These are phyloP conservation scores for Misgurnus mizolepis DNA, from an alignment of 2,113 vertebrate genomes.

Conservation along the genomic window DNA sequence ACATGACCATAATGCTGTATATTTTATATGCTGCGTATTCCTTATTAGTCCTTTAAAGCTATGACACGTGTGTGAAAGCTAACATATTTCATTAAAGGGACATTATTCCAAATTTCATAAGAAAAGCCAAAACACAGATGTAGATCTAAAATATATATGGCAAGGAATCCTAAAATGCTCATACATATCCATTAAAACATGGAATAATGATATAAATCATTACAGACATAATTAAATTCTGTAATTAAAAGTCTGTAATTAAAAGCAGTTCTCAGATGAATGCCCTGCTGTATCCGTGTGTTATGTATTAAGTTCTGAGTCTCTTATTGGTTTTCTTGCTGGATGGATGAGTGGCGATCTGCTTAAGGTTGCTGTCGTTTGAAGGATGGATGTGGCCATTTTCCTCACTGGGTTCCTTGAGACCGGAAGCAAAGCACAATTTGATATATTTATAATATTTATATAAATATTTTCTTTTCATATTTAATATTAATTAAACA, in stretches of 20 bases:
- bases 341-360: conserved; percentile 60
- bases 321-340: conserved; percentile 71
- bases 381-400: conserved; percentile 51
- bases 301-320: conserved; percentile 73
- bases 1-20: background rate
- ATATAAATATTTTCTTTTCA: background rate
- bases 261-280: background rate
- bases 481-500: background rate
- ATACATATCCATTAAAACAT: conserved; percentile 71
- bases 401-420: conserved; percentile 57
- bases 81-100: background rate
- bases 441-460: too few relatives aligned
- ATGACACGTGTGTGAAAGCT: background rate
- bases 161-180: background rate
- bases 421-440: conserved; percentile 21
- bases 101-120: background rate
- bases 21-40: background rate
- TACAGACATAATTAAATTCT: background rate
- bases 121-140: background rate
- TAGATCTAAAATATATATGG: conserved; percentile 10
- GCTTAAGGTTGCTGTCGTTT: conserved; percentile 53
- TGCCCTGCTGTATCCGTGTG: background rate
- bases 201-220: conserved; percentile 54
- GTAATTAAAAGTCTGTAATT: background rate
- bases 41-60: background rate